A percentile compares a stretch with the other conserved stretches of the same genome.
Evolutionary conservation across 2,888 invertebrate genomes (phyloP).

Genomic region (Spodoptera exigua): DNA sequence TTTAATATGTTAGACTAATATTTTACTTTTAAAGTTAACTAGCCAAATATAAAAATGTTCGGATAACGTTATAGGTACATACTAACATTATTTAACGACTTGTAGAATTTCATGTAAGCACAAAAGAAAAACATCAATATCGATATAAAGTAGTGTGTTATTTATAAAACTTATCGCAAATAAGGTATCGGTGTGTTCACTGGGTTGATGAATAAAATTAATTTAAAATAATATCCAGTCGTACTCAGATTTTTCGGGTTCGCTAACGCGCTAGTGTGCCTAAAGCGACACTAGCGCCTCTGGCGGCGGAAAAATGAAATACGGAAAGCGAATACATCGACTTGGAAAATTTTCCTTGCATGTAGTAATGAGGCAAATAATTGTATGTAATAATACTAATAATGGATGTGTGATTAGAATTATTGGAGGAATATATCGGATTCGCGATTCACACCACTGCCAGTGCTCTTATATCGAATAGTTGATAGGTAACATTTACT

Average conservation of each 20-base stretch:
- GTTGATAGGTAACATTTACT: constrained; percentile 32
- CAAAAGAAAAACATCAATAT: constrained; percentile 33
- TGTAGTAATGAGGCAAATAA: neutral
- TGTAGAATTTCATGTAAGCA: constrained; percentile 29
- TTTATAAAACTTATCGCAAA: constrained; percentile 22
- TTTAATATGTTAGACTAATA: constrained; percentile 33
- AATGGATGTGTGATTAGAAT: constrained; percentile 1
- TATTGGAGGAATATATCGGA: constrained; percentile 36
- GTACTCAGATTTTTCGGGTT: too few species aligned
- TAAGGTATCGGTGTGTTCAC: constrained; percentile 45
- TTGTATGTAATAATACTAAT: neutral
- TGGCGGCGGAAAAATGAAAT: too few species aligned
- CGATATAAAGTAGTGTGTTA: constrained; percentile 24
- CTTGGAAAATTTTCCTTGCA: neutral
- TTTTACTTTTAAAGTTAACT: constrained; percentile 42
- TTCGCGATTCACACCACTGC: constrained; percentile 77
- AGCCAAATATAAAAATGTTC: constrained; percentile 35
- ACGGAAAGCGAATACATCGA: too few species aligned
- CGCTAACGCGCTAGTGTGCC: too few species aligned
- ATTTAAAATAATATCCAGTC: too few species aligned
- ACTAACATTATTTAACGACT: constrained; percentile 27
- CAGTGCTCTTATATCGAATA: constrained; percentile 69
- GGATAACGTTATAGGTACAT: constrained; percentile 34
- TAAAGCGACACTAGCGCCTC: too few species aligned
- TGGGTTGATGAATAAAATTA: constrained; percentile 27